Evolutionary conservation across 2,888 invertebrate species (phyloP), one percentile per base, ranked within the genome.

Genomic region (Eilema griseolum): DNA sequence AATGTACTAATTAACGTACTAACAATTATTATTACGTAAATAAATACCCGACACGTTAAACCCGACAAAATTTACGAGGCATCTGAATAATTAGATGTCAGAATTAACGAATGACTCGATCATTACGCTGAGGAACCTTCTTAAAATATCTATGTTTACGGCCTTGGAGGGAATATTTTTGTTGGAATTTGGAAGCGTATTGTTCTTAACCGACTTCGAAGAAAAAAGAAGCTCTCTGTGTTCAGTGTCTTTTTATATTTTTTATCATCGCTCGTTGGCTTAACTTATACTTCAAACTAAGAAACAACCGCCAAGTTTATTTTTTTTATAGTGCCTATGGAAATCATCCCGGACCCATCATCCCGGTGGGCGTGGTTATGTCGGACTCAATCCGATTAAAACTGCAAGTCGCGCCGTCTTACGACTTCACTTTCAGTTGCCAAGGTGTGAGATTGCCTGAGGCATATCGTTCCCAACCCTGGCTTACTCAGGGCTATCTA

Each of bases 21-120:
- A 68, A 72, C 68, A 65, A 78, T 74, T 85, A 83, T 81, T 82
- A 86, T 82, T 86, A 84, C 79, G 83, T 84, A 83, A 83, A 86
- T 85, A 86, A 84, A 83, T 82, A 79, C 74, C 77, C 59, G 69
- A 73, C 68, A 73, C 66, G 75, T 72, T 74, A 61, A 70, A 67
- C 69, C 46, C 61, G 66, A 59, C 65, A 61, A 70, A 78, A 73
- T 76, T 79, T 77, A 78, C 72, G 74, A 63, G 67, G 41, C 67
- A 63, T 46, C 31, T 62, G 77, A 67, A 70, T 80, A 80, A 83
- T 81, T 74, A 76, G 69, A 69, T 67, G 74, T 69, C 71, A 68
- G 70, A 78, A 78, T 70, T 71, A 75, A 79, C 75, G 60, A 72
- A 69, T 63, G 56, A n/a, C 28, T 61, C 33, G 67, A 66, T 74